Base-by-base conservation (phyloP, 2,797 vertebrate genomes). In the Microchirus variegatus region DNA sequence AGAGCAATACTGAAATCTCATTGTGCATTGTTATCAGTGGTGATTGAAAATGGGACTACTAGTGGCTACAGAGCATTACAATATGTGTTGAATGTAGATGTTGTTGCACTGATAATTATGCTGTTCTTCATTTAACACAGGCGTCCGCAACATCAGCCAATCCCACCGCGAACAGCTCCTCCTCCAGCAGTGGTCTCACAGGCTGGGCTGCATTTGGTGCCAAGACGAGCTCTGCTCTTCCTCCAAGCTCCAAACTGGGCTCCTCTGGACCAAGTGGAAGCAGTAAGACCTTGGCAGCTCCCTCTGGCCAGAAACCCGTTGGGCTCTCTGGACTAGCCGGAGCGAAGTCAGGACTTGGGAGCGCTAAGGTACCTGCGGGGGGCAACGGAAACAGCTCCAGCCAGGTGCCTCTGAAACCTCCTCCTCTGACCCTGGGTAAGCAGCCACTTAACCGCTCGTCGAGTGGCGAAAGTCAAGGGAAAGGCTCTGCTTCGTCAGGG, bases 161-260 rank as follows among this genome's bases (percentile, higher is more conserved):
- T 77, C 94, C 96, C 9, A 90, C 95, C 78, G 86, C 77, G 83
- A 86, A 91, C 70, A 89, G 75, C 62, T 93, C 96, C 44, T 93
- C 96, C 31, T 91, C 94, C 42, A 86, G 93, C 35, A 96, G 95
- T 59, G 97, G 95, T 60, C 95, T 99, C 37, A 97, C 95, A 8
- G 97, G 96, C 54, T 99, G 97, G 97, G 97, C 97, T 50, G 97
- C 96, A 6, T 97, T 98, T 75, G 96, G 92, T 40, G 96, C 96
- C 78, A 99, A 99, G 90, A 96, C 95, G 1, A 93, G 88, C 48
- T 90, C 95, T 48, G 87, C 95, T 19, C 91, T 92, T 47, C 91
- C 95, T 3, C 90, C 94, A 40, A 87, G 91, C 75, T 78, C 95
- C 73, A 99, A 99, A 84, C 74, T 96, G 63, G 93, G 92, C 74